Percentiles rank a stretch among this genome's conserved stretches.
phyloP scores from a whole-genome alignment of 2,888 invertebrate genomes.

The Crematogaster levior region DNA sequence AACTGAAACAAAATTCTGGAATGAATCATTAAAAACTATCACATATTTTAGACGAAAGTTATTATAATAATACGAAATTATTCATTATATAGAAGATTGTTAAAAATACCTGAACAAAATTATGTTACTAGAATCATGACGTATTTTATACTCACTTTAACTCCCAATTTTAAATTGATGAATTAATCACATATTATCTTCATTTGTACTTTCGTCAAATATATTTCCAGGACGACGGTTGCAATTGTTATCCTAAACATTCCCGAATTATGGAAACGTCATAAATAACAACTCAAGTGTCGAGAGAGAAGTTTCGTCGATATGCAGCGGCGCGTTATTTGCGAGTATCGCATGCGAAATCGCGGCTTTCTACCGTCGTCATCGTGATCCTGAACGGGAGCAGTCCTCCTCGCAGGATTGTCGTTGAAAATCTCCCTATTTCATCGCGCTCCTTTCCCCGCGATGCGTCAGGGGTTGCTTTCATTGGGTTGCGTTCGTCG shows the following conservation, averaged over 20 bases:
- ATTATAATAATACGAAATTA: not conserved
- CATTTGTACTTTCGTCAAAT: not conserved
- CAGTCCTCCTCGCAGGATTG: not conserved
- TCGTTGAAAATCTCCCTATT: constrained; percentile 35
- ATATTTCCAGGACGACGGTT: not conserved
- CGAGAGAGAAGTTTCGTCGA: constrained; percentile 28
- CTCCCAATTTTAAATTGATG: not conserved
- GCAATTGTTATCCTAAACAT: not conserved
- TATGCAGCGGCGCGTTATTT: constrained; percentile 5
- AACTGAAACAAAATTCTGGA: not conserved
- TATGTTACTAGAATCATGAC: not conserved
- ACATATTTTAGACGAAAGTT: too few species aligned
- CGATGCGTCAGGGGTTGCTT: constrained; percentile 4
- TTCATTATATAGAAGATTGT: not conserved
- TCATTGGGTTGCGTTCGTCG: not conserved
- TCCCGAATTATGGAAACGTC: not conserved
- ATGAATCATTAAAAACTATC: not conserved
- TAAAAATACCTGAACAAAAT: not conserved
- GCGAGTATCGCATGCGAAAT: not conserved
- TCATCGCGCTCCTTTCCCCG: not conserved
- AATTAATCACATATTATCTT: too few species aligned
- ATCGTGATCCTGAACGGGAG: not conserved
- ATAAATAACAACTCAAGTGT: constrained; percentile 9
- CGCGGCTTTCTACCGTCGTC: constrained; percentile 7
- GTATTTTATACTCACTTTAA: not conserved